Percentiles rank a stretch among this genome's conserved stretches.
These are phyloP conservation scores for Eospalax fontanierii DNA, from an alignment of 2,797 vertebrate genomes.

Conservation along the genomic window DNA sequence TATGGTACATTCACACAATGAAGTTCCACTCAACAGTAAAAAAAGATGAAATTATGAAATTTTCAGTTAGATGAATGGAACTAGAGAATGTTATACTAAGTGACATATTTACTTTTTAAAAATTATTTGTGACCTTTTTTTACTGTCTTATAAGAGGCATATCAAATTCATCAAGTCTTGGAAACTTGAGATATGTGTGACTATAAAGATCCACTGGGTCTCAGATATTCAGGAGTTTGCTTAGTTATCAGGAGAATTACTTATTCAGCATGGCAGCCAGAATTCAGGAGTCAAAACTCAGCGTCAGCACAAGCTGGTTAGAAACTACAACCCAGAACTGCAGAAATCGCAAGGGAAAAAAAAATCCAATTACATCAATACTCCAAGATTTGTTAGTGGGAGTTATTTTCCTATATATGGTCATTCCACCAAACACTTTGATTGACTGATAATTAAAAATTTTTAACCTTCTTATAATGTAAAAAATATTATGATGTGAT, in stretches of 20 bases:
- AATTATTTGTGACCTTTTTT: background rate
- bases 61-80: no score
- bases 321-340: background rate
- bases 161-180: background rate
- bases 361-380: background rate
- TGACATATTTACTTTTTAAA: no score
- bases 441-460: background rate
- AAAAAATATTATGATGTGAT: background rate
- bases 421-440: background rate
- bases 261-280: background rate
- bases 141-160: background rate
- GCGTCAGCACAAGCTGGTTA: background rate
- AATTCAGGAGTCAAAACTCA: background rate
- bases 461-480: slow-evolving; percentile 13
- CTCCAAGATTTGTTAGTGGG: background rate
- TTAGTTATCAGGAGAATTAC: background rate
- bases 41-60: no score
- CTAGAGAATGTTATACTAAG: no score
- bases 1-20: no score
- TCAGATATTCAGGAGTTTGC: background rate
- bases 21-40: no score
- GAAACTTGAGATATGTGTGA: background rate
- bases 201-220: background rate
- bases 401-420: background rate
- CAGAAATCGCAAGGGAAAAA: background rate